Base-by-base conservation (phyloP, 1,140 invertebrate genomes). In the Danaus plexippus region DNA sequence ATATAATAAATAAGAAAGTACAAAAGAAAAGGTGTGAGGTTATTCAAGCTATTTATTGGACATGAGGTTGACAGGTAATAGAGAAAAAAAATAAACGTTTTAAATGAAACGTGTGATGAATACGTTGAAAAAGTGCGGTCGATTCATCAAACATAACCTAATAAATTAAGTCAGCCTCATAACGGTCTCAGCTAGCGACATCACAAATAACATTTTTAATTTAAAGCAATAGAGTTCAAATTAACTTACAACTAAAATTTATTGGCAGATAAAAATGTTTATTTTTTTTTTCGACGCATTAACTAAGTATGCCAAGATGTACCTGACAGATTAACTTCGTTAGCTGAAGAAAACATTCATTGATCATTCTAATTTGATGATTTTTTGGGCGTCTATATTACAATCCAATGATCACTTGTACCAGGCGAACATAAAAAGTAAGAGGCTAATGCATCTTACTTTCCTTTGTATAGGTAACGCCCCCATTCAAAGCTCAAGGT, bases 101-200 rank as follows among this genome's bases (percentile, higher is more conserved):
- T 32, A 32, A 32, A 32, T 32, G 22, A 32, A 45, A 12, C 43
- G 43, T 45, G 12, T 45, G 43, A n/a, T 45, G 43, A 45, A 11
- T 45, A 45, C 48, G 40, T 9, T 40, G n/a, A 50, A 51, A 43
- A 57, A 57, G 43, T 32, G 13, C 62, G 63, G 54, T 57, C 59
- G 60, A 63, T 62, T 55, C 48, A 53, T 55, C 48, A 65, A 61
- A 64, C 54, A 64, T 58, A 61, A 61, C 59, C 62, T 64, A 63
- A 64, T 64, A 58, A 61, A 52, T 65, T 56, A 54, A 60, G 54
- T 57, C 59, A 43, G 47, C 12, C 49, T 51, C 11, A 52, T 65
- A 65, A 65, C 63, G 63, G 63, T 65, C 43, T 44, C 22, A 32
- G 9, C 13, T 9, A 22, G 9, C 18, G 44, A 42, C 0, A 4